Conservation (phyloP, 2,888 invertebrate species). For the Stenotaenia linearis region DNA sequence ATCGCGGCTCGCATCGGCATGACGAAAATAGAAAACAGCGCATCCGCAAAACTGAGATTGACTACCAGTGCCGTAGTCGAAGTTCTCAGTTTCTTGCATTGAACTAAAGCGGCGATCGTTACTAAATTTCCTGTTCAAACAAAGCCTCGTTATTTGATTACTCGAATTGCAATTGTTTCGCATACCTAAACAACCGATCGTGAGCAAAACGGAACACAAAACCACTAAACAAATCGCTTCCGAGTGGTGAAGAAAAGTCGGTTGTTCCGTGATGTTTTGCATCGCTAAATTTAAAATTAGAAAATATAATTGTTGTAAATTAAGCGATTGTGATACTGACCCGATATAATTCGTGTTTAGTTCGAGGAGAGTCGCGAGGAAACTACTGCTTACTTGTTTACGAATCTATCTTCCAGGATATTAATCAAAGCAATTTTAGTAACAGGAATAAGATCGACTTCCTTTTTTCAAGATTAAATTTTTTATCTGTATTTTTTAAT, state of each 20-base stretch:
- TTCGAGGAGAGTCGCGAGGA: no score
- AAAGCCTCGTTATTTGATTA: not conserved
- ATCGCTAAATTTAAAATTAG: no score
- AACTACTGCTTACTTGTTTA: not conserved
- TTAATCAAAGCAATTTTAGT: not conserved
- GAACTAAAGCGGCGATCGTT: conserved; percentile 69
- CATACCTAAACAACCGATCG: not conserved
- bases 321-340: no score
- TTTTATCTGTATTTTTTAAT: not conserved
- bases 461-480: not conserved
- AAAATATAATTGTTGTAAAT: no score
- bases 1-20: conserved; percentile 71
- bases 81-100: conserved; percentile 68
- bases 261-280: not conserved
- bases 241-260: not conserved
- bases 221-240: not conserved
- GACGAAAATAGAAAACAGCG: conserved; percentile 76
- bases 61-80: conserved; percentile 83
- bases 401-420: not conserved
- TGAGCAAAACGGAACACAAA: not conserved
- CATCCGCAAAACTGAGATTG: conserved; percentile 75
- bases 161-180: not conserved
- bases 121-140: conserved; percentile 65
- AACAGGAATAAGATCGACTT: not conserved
- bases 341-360: no score